These are phyloP conservation scores for Plotosus lineatus DNA, from an alignment of 2,113 vertebrate species.

Conservation along the genomic window DNA sequence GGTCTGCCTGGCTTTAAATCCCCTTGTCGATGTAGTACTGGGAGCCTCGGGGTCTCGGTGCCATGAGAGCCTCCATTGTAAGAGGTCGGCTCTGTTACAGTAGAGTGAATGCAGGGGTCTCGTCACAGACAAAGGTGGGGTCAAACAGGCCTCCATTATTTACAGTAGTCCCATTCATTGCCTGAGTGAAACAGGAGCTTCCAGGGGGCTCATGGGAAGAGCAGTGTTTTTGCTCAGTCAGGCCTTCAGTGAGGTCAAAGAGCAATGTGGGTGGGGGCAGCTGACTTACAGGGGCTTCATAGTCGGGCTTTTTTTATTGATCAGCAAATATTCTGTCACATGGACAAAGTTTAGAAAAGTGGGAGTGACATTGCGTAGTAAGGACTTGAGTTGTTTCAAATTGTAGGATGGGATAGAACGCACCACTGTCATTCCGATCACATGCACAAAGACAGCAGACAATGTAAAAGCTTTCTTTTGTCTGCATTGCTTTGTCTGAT, in stretches of 20 bases:
- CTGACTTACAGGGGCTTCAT: conserved; percentile 71
- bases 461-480: conserved; percentile 42
- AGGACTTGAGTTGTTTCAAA: conserved; percentile 9
- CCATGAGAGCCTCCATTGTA: conserved; percentile 72
- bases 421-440: conserved; percentile 27
- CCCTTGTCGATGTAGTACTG: conserved; percentile 60
- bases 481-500: conserved; percentile 22
- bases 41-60: conserved; percentile 63
- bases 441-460: conserved; percentile 38
- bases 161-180: conserved; percentile 85
- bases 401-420: conserved; percentile 18
- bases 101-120: conserved; percentile 73
- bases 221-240: conserved; percentile 83
- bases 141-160: conserved; percentile 78
- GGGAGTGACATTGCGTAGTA: conserved; percentile 2
- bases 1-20: conserved; percentile 69
- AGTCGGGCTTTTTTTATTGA: conserved; percentile 57
- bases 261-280: conserved; percentile 69
- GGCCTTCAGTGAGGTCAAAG: conserved; percentile 81
- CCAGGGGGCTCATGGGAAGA: conserved; percentile 66
- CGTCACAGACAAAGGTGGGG: conserved; percentile 72
- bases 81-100: conserved; percentile 74
- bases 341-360: conserved; percentile 51
- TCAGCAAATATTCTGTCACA: conserved; percentile 53
- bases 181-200: conserved; percentile 77